These are phyloP conservation scores for Anser cygnoides DNA, from an alignment of 2,113 vertebrate genomes.

Conservation along the genomic window DNA sequence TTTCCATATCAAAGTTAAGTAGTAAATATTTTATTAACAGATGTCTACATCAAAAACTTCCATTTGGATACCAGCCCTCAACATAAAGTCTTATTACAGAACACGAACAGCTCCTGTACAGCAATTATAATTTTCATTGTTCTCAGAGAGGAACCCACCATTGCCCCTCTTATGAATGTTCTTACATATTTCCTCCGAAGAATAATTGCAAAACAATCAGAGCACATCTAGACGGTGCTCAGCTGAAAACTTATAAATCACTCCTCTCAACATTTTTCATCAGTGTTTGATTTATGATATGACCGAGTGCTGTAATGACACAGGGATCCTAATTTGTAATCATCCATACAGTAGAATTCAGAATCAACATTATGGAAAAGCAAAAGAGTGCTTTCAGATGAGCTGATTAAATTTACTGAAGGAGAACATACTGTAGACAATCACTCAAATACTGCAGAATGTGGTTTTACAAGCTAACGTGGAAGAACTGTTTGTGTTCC, in stretches of 20 bases:
- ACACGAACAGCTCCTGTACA: conserved; percentile 35
- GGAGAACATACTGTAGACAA: not conserved
- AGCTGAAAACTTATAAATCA: conserved; percentile 59
- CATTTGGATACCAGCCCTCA: conserved; percentile 40
- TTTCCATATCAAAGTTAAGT: conserved; percentile 60
- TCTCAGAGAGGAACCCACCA: conserved; percentile 53
- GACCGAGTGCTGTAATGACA: not conserved
- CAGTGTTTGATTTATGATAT: conserved; percentile 51
- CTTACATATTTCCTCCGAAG: conserved; percentile 46
- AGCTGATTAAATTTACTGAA: not conserved
- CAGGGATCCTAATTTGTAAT: conserved; percentile 29
- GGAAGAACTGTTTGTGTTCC: not conserved
- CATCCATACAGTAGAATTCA: not conserved
- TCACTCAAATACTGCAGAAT: not conserved
- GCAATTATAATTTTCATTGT: conserved; percentile 45
- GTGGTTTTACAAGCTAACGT: not conserved
- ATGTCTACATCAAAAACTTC: conserved; percentile 33
- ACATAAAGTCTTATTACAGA: not conserved
- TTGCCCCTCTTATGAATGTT: conserved; percentile 39
- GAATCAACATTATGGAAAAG: not conserved
- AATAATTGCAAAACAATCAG: conserved; percentile 56
- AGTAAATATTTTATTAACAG: conserved; percentile 65
- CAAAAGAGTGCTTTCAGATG: not conserved
- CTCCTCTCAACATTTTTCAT: conserved; percentile 41
- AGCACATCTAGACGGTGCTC: conserved; percentile 46